Evolutionary conservation across 1,140 invertebrate species (phyloP).

Genomic region (Drosophila guanche): DNA sequence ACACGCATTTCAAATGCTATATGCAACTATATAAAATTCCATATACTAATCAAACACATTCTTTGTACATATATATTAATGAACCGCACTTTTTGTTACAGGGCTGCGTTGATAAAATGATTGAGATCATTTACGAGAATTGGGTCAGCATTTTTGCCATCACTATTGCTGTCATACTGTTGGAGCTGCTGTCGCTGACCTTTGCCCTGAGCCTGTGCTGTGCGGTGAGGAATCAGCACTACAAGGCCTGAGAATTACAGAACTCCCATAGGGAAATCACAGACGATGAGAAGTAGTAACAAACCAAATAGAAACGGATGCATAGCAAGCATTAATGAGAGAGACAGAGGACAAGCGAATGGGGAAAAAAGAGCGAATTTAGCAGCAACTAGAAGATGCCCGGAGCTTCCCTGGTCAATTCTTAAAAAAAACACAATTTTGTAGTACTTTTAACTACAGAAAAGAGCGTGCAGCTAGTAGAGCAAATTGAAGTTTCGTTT

Average conservation of each 20-base stretch:
- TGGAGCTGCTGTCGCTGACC: conserved; percentile 90
- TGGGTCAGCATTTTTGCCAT: conserved; percentile 87
- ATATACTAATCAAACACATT: neutral
- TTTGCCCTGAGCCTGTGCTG: conserved; percentile 92
- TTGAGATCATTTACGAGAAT: conserved; percentile 86
- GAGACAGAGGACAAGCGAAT: conserved; percentile 40
- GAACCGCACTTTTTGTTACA: conserved; percentile 82
- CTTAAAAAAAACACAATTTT: conserved; percentile 58
- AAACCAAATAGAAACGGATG: conserved; percentile 71
- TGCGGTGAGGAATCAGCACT: conserved; percentile 88
- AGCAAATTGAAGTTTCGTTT: conserved; percentile 55
- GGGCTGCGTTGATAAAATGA: conserved; percentile 90
- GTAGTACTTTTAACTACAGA: conserved; percentile 72
- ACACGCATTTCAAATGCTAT: conserved; percentile 46
- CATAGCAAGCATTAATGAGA: conserved; percentile 62
- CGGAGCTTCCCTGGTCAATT: conserved; percentile 33
- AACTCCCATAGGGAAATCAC: conserved; percentile 83
- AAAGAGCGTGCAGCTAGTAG: conserved; percentile 24
- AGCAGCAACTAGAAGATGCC: conserved; percentile 22
- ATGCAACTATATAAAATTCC: conserved; percentile 6
- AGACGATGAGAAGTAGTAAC: conserved; percentile 83
- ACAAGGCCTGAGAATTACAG: conserved; percentile 88
- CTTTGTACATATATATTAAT: neutral
- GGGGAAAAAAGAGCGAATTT: conserved; percentile 40
- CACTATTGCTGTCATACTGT: conserved; percentile 86